Evolutionary conservation across 2,113 vertebrate genomes (phyloP).

Genomic region (Eurypyga helias): DNA sequence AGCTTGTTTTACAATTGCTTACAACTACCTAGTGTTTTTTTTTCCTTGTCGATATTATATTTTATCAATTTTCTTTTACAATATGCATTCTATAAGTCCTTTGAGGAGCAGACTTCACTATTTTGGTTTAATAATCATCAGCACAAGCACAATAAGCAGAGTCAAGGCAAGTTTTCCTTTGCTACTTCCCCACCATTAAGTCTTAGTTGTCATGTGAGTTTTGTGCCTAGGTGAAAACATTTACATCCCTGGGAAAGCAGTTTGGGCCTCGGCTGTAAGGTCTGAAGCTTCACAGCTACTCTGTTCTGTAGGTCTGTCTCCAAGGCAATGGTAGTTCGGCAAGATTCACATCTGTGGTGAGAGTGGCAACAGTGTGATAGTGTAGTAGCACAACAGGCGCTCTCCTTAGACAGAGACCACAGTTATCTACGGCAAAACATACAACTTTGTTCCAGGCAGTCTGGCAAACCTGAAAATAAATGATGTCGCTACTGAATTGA

Average conservation of each 20-base stretch:
- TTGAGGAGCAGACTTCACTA: background rate
- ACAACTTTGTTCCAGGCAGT: background rate
- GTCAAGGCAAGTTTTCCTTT: background rate
- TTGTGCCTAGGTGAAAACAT: background rate
- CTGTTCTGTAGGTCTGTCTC: background rate
- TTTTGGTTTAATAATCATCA: background rate
- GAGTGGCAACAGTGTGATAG: background rate
- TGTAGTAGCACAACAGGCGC: background rate
- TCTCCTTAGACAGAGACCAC: background rate
- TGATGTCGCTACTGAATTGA: background rate
- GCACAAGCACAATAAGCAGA: background rate
- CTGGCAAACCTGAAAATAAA: background rate
- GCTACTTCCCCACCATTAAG: background rate
- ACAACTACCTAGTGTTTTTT: background rate
- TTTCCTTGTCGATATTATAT: background rate
- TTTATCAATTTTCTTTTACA: background rate
- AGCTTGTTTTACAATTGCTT: background rate
- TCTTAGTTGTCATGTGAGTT: background rate
- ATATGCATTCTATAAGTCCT: background rate
- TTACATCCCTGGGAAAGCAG: background rate
- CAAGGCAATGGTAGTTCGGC: background rate
- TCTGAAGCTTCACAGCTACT: background rate
- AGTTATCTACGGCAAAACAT: fast-evolving
- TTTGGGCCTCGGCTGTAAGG: background rate
- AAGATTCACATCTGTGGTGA: background rate